phyloP scores from a whole-genome alignment of 2,113 vertebrate genomes.

The Zosterops japonicus region DNA sequence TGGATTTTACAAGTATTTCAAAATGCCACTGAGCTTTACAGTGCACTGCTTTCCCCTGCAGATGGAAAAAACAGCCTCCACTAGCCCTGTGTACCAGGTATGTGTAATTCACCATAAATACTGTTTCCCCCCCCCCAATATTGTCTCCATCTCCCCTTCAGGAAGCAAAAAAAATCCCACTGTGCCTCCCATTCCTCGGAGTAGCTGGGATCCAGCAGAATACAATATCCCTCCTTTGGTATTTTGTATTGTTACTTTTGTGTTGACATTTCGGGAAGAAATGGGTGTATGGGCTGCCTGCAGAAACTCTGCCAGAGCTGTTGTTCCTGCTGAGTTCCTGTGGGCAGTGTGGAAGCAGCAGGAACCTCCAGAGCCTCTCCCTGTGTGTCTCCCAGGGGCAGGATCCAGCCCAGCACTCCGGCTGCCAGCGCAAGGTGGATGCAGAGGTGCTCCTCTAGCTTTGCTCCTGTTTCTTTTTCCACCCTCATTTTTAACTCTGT shows the following conservation, averaged over 20 bases:
- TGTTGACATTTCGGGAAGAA: slow-evolving; percentile 6
- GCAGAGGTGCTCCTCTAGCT: not conserved
- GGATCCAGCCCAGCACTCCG: not conserved
- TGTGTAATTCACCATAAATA: not conserved
- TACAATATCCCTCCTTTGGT: not conserved
- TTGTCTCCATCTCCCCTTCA: not conserved
- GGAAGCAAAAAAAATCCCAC: not conserved
- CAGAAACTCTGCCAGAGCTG: not conserved
- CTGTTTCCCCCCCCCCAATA: not conserved
- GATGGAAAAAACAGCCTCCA: not conserved
- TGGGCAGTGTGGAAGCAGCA: not conserved
- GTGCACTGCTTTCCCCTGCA: not conserved
- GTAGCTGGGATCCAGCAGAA: not conserved
- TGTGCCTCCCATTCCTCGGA: not conserved
- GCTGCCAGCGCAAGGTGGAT: not conserved
- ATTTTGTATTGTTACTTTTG: not conserved
- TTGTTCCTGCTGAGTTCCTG: not conserved
- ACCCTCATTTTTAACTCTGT: not conserved
- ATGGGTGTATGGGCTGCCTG: not conserved
- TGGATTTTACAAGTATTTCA: not conserved
- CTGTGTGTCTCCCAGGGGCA: not conserved
- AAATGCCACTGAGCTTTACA: not conserved
- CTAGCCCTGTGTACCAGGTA: not conserved
- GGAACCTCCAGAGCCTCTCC: not conserved
- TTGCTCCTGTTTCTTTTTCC: not conserved